These are phyloP conservation scores for Talpa occidentalis DNA, from an alignment of 2,113 vertebrate species.

Conservation along the genomic window DNA sequence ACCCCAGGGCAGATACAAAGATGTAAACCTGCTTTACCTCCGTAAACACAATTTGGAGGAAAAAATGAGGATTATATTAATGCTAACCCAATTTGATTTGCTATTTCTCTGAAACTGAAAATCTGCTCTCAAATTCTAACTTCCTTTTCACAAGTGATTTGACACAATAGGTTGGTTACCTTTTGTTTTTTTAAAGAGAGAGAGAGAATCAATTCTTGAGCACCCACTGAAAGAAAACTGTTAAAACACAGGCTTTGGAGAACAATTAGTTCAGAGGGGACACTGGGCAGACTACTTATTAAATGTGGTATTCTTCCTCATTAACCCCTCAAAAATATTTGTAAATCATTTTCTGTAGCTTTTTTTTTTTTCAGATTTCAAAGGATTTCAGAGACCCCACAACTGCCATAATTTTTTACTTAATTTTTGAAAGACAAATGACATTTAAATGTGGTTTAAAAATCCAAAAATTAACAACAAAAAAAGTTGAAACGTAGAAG, in stretches of 20 bases:
- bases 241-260: neutral
- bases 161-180: neutral
- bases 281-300: neutral
- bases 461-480: neutral
- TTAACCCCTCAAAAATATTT: neutral
- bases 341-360: neutral
- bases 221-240: neutral
- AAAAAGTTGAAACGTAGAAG: conserved; percentile 5
- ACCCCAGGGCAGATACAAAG: no score
- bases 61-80: neutral
- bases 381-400: neutral
- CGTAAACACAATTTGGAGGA: neutral
- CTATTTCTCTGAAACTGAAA: neutral
- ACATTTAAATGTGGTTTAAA: neutral
- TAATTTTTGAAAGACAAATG: conserved; percentile 20
- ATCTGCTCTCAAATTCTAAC: neutral
- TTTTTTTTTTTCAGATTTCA: neutral
- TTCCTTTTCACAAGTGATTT: neutral
- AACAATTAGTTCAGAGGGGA: neutral
- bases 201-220: neutral
- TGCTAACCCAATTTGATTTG: neutral
- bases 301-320: neutral
- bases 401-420: neutral
- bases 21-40: no score
- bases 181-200: neutral